Evolutionary conservation across 2,888 invertebrate species (phyloP).

Genomic region (Cetonia aurata): DNA sequence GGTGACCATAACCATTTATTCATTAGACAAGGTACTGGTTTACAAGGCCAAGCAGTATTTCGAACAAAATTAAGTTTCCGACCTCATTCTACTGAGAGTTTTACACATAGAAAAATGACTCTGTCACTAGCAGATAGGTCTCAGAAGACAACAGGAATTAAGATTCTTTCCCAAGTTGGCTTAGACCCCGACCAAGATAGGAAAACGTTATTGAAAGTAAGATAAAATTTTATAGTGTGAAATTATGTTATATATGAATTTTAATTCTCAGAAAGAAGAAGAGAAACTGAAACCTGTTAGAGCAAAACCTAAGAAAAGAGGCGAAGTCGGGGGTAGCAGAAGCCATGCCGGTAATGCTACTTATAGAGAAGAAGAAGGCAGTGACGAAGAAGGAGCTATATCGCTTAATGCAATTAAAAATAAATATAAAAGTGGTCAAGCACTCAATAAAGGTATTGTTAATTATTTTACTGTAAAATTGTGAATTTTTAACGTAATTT

Average conservation of each 20-base stretch:
- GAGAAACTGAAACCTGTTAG: constrained; percentile 87
- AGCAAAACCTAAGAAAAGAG: constrained; percentile 67
- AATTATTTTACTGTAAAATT: neutral
- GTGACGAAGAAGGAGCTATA: constrained; percentile 94
- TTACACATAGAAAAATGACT: constrained; percentile 99
- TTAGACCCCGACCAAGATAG: constrained; percentile 95
- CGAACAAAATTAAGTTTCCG: constrained; percentile 96
- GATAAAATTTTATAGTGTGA: constrained; percentile 21
- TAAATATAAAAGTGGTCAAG: constrained; percentile 81
- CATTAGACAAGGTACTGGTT: constrained; percentile 96
- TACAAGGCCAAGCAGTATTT: constrained; percentile 98
- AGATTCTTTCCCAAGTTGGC: constrained; percentile 94
- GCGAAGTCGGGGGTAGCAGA: constrained; percentile 60
- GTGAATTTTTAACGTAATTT: constrained; percentile 9
- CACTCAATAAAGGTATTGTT: constrained; percentile 64
- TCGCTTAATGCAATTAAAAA: constrained; percentile 95
- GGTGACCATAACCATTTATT: constrained; percentile 98
- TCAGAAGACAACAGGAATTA: constrained; percentile 93
- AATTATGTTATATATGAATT: constrained; percentile 30
- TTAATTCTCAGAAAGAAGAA: constrained; percentile 85
- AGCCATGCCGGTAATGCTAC: constrained; percentile 65
- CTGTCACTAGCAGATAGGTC: constrained; percentile 96
- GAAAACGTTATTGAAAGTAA: constrained; percentile 89
- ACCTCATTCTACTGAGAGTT: constrained; percentile 98
- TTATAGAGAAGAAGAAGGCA: constrained; percentile 83